Evolutionary conservation across 2,888 invertebrate species (phyloP), one percentile per base, ranked within the genome.

Genomic region (Bellardia pandia): DNA sequence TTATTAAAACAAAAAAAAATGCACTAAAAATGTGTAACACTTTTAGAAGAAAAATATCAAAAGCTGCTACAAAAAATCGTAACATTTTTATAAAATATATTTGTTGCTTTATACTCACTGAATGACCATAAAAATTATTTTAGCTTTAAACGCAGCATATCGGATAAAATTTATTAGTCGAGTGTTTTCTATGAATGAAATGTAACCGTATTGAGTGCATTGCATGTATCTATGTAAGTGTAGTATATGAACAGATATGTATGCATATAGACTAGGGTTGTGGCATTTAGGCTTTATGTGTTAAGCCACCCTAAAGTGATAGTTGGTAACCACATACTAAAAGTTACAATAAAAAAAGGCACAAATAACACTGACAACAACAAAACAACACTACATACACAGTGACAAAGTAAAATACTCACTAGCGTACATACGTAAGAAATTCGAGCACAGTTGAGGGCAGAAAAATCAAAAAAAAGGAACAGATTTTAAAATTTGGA

Each of bases 261-360:
- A 14, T 11, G 13, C 14, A 51, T 66, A 72, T 53, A 45, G 48
- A 48, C 42, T 40, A 48, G 74, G 76, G 76, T 72, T 84, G 86
- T 84, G 76, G 66, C 72, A 86, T 84, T 86, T 84, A 83, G 83
- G 80, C 72, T 71, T 80, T 72, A 77, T 74, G 66, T 80, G 76
- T 80, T 80, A 84, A 86, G 37, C 76, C 66, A 83, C 86, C 83
- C 86, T 45, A 83, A 78, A 80, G 60, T 86, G 76, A 84, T 86
- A 84, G 83, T 84, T 86, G 64, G 60, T 72, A 84, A 86, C 86
- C 83, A 53, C 86, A 86, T 71, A n/a, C n/a, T n/a, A 76, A 58
- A 80, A 64, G 71, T 82, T 58, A 66, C 76, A 56, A 68, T 75
- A 68, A 76, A 75, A 23, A 76, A 40, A 8, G 60, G 1, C 33